These are phyloP conservation scores for Heliocidaris tuberculata DNA, from an alignment of 35 echinoderm and acorn worm species.

Conservation along the genomic window DNA sequence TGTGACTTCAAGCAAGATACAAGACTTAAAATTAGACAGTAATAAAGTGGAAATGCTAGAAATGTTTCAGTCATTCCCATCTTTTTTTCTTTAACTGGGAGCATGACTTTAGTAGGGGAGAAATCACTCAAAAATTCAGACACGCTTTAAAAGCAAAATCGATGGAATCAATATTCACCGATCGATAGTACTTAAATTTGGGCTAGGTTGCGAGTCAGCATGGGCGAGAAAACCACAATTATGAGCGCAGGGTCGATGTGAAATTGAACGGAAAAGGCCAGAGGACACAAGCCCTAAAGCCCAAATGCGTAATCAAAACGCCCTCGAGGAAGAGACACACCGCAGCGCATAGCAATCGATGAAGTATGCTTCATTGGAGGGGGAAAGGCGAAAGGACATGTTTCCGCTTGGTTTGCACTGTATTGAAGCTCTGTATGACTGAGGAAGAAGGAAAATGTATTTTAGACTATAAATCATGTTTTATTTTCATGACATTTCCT, in stretches of 20 bases:
- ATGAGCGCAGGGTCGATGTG: not conserved
- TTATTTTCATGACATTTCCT: too few species aligned
- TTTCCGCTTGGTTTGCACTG: not conserved
- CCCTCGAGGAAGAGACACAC: not conserved
- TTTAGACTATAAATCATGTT: too few species aligned
- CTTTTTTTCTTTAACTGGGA: not conserved
- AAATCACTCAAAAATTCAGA: not conserved
- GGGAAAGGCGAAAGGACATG: not conserved
- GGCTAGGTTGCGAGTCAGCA: not conserved
- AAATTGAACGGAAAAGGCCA: not conserved
- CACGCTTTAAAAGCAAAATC: constrained; percentile 10
- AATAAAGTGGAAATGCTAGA: not conserved
- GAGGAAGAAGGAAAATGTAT: too few species aligned
- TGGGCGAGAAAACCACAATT: constrained; percentile 1
- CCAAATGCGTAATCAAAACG: constrained; percentile 2
- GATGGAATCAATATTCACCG: not conserved
- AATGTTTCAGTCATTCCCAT: not conserved
- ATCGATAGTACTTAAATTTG: constrained; percentile 18
- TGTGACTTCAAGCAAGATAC: not conserved
- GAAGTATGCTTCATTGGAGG: not conserved
- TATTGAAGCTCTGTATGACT: not conserved
- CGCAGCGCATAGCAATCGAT: not conserved
- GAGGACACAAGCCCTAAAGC: not conserved
- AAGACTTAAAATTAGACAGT: not conserved
- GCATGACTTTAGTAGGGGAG: not conserved